Conservation (phyloP, 92 coral and sea anemone genomes). For the Palythoa grandiflora region DNA sequence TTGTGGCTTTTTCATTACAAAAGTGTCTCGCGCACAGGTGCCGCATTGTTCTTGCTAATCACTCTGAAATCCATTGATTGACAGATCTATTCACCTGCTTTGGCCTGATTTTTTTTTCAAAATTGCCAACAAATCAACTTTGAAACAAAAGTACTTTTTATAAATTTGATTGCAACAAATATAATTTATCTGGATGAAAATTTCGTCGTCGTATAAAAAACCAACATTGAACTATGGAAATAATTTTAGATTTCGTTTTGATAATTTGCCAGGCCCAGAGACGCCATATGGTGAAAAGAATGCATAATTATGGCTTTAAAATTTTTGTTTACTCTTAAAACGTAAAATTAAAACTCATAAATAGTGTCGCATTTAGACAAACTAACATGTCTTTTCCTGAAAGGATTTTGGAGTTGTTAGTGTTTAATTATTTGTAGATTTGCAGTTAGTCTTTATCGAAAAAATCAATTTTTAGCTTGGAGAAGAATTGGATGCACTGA, state of each 20-base stretch:
- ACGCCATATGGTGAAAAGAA: slow-evolving; percentile 44
- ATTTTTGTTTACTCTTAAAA: slow-evolving; percentile 21
- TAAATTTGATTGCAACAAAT: neutral
- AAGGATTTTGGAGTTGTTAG: neutral
- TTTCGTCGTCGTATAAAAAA: neutral
- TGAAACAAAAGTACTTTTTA: neutral
- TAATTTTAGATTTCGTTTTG: neutral
- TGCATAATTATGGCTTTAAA: slow-evolving; percentile 23
- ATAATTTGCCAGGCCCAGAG: slow-evolving; percentile 27
- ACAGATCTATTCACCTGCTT: slow-evolving; percentile 13
- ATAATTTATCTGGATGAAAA: neutral
- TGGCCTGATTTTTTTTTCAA: neutral
- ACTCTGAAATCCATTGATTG: neutral
- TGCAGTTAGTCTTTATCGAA: neutral
- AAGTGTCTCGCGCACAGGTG: slow-evolving; percentile 16
- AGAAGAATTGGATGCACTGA: neutral
- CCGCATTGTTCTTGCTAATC: neutral
- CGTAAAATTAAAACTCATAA: slow-evolving; percentile 4
- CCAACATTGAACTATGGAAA: neutral
- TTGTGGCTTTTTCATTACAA: neutral
- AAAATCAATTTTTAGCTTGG: neutral
- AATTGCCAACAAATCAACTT: slow-evolving; percentile 2
- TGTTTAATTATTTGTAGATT: neutral
- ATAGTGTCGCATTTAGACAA: neutral
- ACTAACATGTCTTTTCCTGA: neutral